Evolutionary conservation across 2,113 vertebrate genomes (phyloP), one percentile per base, ranked within the genome.

Genomic region (Plecotus auritus): DNA sequence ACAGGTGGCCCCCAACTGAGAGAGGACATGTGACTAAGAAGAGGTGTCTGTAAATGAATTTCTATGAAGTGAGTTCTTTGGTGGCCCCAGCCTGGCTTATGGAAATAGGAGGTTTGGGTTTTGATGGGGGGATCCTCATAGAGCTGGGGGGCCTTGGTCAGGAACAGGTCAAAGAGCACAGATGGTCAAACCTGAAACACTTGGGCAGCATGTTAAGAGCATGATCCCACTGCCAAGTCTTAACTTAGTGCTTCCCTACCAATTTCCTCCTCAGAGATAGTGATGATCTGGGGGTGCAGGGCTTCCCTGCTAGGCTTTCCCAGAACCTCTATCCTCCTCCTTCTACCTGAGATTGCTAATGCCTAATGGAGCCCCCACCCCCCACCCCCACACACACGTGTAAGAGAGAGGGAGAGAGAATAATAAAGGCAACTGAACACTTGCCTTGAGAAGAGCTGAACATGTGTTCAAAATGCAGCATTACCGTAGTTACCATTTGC

Each of bases 401-500:
- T n/a, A 76, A 26, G 69, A 70, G 74, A 47, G 47, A 76, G 47
- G 30, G 37, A 42, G 30, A 83, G 40, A 84, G 78, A 93, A 83
- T 86, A 67, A 94, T 86, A 86, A 95, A 70, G 47, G 80, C 66
- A 85, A 40, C 32, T 42, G 54, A 90, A 92, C 59, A 78, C 64
- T 85, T 74, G 51, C 73, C 69, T 88, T 64, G 61, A 88, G 89
- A 95, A 94, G 70, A 93, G 61, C 51, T 42, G 73, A 93, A 59
- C 78, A 83, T 91, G 88, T 94, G 84, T 69, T 91, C 93, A 51
- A 83, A 84, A 64, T 51, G 20, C 80, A 66, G 61, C 87, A 80
- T 95, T 72, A 72, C 78, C 9, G 2, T 70, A 87, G 81, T 92
- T 87, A 82, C 76, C 35, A 14, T 89, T 92, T 84, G 80, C 35